These are phyloP conservation scores for Acronicta alni DNA, from an alignment of 2,888 invertebrate species.

Conservation along the genomic window DNA sequence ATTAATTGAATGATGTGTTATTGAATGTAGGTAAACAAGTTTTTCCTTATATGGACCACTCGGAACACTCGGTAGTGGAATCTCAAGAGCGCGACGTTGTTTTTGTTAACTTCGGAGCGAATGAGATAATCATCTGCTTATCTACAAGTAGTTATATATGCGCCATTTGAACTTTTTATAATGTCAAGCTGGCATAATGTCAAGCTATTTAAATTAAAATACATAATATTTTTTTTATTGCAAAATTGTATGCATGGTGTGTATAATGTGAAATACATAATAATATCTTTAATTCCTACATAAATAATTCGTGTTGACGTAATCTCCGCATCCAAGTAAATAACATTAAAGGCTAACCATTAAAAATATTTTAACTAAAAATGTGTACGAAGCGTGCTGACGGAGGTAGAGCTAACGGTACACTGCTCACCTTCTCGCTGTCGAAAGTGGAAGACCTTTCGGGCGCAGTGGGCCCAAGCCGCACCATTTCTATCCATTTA, in stretches of 20 bases:
- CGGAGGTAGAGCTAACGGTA: slow-evolving; percentile 61
- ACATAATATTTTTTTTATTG: too few species aligned
- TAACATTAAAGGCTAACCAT: slow-evolving; percentile 31
- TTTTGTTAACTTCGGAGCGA: slow-evolving; percentile 19
- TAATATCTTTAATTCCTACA: slow-evolving; percentile 15
- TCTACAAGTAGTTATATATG: slow-evolving; percentile 22
- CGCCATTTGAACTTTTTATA: slow-evolving; percentile 51
- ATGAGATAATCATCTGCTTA: slow-evolving; percentile 31
- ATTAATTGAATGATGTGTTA: slow-evolving; percentile 9
- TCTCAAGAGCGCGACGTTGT: slow-evolving; percentile 24
- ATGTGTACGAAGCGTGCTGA: slow-evolving; percentile 11
- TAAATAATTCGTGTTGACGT: slow-evolving; percentile 40
- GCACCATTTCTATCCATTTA: slow-evolving; percentile 87
- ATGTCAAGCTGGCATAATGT: slow-evolving; percentile 17
- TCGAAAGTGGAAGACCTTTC: slow-evolving; percentile 79
- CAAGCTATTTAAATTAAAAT: slow-evolving; percentile 26
- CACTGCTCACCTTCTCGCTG: slow-evolving; percentile 78
- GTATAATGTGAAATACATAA: slow-evolving; percentile 15
- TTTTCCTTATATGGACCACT: slow-evolving; percentile 19
- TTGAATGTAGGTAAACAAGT: slow-evolving; percentile 25
- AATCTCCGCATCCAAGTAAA: slow-evolving; percentile 27
- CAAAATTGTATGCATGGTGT: slow-evolving; percentile 17
- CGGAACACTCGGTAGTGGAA: slow-evolving; percentile 18
- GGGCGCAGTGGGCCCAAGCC: slow-evolving; percentile 72
- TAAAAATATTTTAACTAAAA: slow-evolving; percentile 33